Evolutionary conservation across 2,888 invertebrate genomes (phyloP), one percentile per base, ranked within the genome.

Genomic region (Galerucella pusilla): DNA sequence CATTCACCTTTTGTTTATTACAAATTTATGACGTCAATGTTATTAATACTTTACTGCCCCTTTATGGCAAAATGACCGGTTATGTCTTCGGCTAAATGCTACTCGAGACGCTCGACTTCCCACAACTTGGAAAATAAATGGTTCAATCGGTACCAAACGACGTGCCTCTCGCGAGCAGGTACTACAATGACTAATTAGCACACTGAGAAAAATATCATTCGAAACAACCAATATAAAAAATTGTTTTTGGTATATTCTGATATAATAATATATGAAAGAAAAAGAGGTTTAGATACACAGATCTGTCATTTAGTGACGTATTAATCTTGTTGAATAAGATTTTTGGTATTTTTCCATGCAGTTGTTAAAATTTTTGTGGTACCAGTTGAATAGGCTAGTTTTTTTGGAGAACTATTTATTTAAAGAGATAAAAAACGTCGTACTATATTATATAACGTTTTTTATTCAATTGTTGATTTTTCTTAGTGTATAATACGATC

Each of bases 141-240:
- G 75, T 70, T 75, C 75, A 72, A 64, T 75, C 75, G 71, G 68
- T 72, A 71, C 66, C 75, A 46, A 75, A 64, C 75, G 57, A 68
- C 64, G 75, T 75, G 71, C 63, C 71, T 75, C 75, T 75, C 71
- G 63, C 75, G 11, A 71, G 71, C 75, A 71, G 75, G 75, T 71
- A 75, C 75, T 68, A 75, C 68, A 20, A 42, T 7, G 20, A 57
- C 57, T 52, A n/a, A 28, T 60, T 49, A 12, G 2, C 66, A 66
- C 65, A 66, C 69, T 52, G 4, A 61, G 45, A 69, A 69, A 69
- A 68, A 57, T 49, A 3, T 49, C 16, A 25, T 25, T 25, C 25
- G 11, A 20, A 20, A 9, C 25, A 20, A 10, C 1, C 20, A 2
- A 3, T 49, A 4, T 46, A 12, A 46, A 46, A 10, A 46, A 35